Evolutionary conservation across 2,888 invertebrate genomes (phyloP), one percentile per base, ranked within the genome.

Genomic region (Cheilosia pagana): DNA sequence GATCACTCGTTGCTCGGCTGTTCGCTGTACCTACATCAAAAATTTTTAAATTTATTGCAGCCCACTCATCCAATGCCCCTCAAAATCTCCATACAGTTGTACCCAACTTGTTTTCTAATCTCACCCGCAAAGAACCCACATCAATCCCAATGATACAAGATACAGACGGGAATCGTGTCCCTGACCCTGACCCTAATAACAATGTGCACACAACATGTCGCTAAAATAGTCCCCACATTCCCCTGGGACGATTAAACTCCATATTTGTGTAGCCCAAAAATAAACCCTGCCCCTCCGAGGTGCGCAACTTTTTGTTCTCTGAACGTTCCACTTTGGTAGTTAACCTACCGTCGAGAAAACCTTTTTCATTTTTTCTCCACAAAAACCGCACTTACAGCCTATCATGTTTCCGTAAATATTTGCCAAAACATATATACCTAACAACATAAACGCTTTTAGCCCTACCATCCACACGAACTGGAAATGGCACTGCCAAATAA

Each of bases 331-430:
- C 16, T 16, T 16, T 3, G n/a, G 31, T 31, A 1, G 43, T 10
- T 16, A 4, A 43, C 23, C 25, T 2, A 12, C 16, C 23, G 4
- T 28, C 19, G 16, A 4, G 3, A 5, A 35, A 52, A 10, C 1
- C 5, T 65, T 52, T 14, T 50, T 19, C 1, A 21, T 14, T 23
- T 52, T 45, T 8, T 0, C 39, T 52, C 23, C 25, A 14, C 10
- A 28, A 41, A 28, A 55, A 21, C 23, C 43, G 43, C 43, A 3
- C 31, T 62, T 39, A 62, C 28, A 53, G 23, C 41, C 45, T 45
- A 63, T 55, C 45, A 63, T 35, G 50, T 28, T 53, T 53, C 45
- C 53, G 53, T 62, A 72, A 72, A 63, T 63, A 72, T 72, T 53
- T 63, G 53, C 53, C 23, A 72, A 55, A 21, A 72, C 52, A n/a